A percentile compares a stretch with the other conserved stretches of the same genome.
phyloP scores from a whole-genome alignment of 2,888 invertebrate genomes.

The Eupeodes latifasciatus region DNA sequence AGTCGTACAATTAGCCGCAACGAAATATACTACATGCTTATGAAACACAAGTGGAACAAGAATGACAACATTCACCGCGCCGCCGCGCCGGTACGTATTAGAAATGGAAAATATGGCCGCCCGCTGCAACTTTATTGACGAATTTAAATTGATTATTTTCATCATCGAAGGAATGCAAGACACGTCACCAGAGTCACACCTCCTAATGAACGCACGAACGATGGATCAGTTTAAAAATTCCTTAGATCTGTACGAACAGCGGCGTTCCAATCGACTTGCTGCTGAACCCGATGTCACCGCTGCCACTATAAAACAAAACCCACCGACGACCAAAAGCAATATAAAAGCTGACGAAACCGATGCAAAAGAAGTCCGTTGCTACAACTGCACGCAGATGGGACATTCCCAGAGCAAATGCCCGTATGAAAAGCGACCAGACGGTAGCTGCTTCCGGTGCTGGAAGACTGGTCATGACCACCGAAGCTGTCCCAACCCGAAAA shows the following conservation, averaged over 20 bases:
- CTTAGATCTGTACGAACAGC: not conserved
- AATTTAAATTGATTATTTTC: too few relatives aligned
- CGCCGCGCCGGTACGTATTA: too few relatives aligned
- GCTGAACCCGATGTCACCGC: constrained; percentile 17
- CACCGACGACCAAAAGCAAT: not conserved
- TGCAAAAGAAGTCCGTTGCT: constrained; percentile 38
- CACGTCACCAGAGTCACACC: too few relatives aligned
- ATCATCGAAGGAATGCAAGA: too few relatives aligned
- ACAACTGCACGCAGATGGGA: constrained; percentile 37
- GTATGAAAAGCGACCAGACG: constrained; percentile 34
- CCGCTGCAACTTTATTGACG: too few relatives aligned
- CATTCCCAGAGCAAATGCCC: constrained; percentile 41
- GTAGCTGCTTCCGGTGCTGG: not conserved
- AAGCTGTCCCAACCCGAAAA: constrained; percentile 18
- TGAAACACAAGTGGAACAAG: too few relatives aligned
- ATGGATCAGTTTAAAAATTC: too few relatives aligned
- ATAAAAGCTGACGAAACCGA: constrained; percentile 20
- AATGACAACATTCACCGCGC: too few relatives aligned
- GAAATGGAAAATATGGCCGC: too few relatives aligned
- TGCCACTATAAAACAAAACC: not conserved
- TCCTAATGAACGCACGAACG: too few relatives aligned
- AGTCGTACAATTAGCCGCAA: too few relatives aligned
- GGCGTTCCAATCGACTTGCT: constrained; percentile 22
- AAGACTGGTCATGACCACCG: not conserved
- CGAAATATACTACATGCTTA: too few relatives aligned